Percentiles rank a stretch among this genome's conserved stretches.
These are phyloP conservation scores for Mus spretus DNA, from an alignment of 2,797 vertebrate species.

Conservation along the genomic window DNA sequence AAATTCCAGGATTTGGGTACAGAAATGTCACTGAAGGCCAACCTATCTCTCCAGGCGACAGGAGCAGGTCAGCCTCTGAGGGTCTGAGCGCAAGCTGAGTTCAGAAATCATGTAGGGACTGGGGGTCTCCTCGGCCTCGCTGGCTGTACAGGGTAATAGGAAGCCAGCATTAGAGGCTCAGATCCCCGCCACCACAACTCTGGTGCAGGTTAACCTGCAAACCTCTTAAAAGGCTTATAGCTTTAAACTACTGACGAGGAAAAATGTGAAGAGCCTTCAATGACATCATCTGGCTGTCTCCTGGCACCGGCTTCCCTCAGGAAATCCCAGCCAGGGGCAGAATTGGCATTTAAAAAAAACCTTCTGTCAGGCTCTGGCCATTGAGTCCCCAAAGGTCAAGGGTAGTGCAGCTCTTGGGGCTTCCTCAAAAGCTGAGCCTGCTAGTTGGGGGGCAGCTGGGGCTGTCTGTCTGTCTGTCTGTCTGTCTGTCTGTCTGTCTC, in stretches of 20 bases:
- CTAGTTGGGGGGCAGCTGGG: no score
- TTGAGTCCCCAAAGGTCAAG: neutral
- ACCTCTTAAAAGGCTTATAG: neutral
- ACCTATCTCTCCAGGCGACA: neutral
- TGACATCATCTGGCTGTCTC: neutral
- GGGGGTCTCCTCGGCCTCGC: neutral
- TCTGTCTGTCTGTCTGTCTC: neutral
- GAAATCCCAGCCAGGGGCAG: neutral
- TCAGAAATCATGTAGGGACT: neutral
- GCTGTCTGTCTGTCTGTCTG: neutral
- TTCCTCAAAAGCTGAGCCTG: neutral
- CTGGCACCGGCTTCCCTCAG: neutral
- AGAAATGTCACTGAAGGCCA: neutral
- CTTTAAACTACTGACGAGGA: neutral
- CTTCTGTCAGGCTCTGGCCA: neutral
- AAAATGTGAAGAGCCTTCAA: neutral
- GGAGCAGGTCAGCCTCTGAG: neutral
- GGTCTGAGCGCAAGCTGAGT: neutral
- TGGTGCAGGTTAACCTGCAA: neutral
- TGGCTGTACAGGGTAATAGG: neutral
- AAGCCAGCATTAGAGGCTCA: neutral
- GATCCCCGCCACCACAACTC: no score
- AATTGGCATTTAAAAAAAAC: neutral
- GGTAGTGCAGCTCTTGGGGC: neutral
- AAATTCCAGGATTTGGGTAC: neutral